Conservation (phyloP, 2,113 vertebrate genomes). For the Seriola rivoliana region DNA sequence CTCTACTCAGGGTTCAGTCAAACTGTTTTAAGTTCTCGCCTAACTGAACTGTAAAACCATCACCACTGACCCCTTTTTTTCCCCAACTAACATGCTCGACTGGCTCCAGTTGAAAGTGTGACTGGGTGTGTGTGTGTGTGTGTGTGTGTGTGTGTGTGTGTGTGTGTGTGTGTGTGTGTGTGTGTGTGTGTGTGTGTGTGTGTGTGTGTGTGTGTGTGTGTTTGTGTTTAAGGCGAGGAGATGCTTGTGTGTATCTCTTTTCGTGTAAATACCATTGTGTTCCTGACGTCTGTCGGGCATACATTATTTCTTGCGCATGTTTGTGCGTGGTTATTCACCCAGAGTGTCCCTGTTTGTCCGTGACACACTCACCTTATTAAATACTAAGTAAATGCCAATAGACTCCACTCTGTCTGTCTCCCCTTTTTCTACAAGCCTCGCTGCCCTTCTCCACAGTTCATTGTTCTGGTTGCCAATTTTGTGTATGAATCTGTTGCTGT, state of each 20-base stretch:
- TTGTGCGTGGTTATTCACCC: constrained; percentile 16
- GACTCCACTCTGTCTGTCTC: constrained; percentile 31
- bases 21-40: constrained; percentile 40
- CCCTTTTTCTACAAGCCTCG: constrained; percentile 27
- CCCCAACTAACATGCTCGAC: constrained; percentile 33
- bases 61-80: constrained; percentile 40
- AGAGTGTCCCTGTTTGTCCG: constrained; percentile 46
- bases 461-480: not conserved
- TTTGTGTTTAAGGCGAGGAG: not conserved
- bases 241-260: not conserved
- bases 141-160: not conserved
- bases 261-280: constrained; percentile 7
- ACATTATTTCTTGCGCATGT: not conserved
- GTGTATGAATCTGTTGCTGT: not conserved
- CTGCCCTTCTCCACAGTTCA: constrained; percentile 36
- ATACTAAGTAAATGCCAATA: constrained; percentile 69
- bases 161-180: too few species aligned
- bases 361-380: constrained; percentile 67
- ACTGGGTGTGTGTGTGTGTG: too few species aligned
- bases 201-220: not conserved
- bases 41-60: constrained; percentile 54
- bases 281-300: not conserved
- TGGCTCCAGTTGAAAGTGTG: constrained; percentile 19
- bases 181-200: not conserved
- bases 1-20: constrained; percentile 32